Evolutionary conservation across 2,888 invertebrate species (phyloP), one percentile per base, ranked within the genome.

Genomic region (Drosophila crucigera): DNA sequence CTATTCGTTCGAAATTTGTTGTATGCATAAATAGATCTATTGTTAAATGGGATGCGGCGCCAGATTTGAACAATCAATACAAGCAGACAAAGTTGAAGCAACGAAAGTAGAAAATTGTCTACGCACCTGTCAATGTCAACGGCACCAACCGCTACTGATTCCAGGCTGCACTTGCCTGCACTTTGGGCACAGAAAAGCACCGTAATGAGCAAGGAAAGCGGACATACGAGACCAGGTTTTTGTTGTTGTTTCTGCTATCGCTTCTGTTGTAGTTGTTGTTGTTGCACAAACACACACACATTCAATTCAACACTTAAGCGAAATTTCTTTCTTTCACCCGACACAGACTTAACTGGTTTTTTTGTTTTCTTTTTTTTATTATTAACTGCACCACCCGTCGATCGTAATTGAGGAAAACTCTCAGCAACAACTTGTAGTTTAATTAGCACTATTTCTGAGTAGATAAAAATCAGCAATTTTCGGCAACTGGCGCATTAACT

Each of bases 181-280:
- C 78, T 78, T 73, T 82, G 66, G 78, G 82, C 78, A 78, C 62
- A 68, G 68, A 78, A 81, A 78, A 78, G 82, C 82, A 82, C 79
- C 82, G 79, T 85, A 89, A 88, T 88, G 69, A 91, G 88, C 80
- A 88, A 87, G 90, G 85, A 91, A 87, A 91, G 90, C 88, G 90
- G 90, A 89, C 90, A 82, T 86, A 76, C 84, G 84, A 84, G 89
- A 84, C 84, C 73, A 73, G 81, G 62, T 84, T 82, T 61, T 68
- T 65, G 78, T 58, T 76, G 58, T 50, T 72, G 37, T 25, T 72
- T 60, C 25, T 53, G 43, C 47, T 47, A 25, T 47, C 30, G 58
- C 33, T 64, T 41, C 5, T 61, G 63, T 55, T 65, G 55, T 76
- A 64, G 67, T 55, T 78, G 72, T 80, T 81, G 68, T 37, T 69